A percentile compares a stretch with the other conserved stretches of the same genome.
phyloP scores from a whole-genome alignment of 2,888 invertebrate species.

The Auanema sp. region DNA sequence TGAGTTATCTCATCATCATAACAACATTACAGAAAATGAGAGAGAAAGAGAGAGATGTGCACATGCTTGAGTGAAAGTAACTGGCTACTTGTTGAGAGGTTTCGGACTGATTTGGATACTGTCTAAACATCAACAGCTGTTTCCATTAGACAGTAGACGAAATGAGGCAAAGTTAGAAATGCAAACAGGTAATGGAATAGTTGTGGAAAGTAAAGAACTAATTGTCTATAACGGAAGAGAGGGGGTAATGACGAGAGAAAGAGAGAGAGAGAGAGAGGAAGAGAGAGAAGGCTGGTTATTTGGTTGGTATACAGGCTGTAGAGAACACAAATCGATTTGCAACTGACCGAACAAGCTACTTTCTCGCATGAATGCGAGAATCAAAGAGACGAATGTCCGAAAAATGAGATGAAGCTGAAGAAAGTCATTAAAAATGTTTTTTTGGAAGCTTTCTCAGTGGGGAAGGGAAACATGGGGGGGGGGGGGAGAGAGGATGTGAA shows the following conservation, averaged over 20 bases:
- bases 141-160: slow-evolving; percentile 3
- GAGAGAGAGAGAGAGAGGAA: slow-evolving; percentile 10
- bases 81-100: background rate
- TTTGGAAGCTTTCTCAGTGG: too few relatives aligned
- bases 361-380: too few relatives aligned
- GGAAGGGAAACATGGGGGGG: too few relatives aligned
- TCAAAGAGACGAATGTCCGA: too few relatives aligned
- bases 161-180: background rate
- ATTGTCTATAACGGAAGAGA: slow-evolving; percentile 6
- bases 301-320: too few relatives aligned
- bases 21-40: background rate
- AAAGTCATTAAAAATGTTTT: too few relatives aligned
- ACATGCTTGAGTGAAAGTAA: slow-evolving; percentile 6
- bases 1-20: background rate
- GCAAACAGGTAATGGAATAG: slow-evolving; percentile 2
- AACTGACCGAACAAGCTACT: too few relatives aligned
- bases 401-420: too few relatives aligned
- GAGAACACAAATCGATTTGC: too few relatives aligned
- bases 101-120: background rate
- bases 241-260: slow-evolving; percentile 7
- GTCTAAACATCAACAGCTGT: too few relatives aligned
- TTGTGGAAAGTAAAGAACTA: background rate
- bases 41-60: slow-evolving; percentile 1
- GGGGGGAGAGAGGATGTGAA: too few relatives aligned
- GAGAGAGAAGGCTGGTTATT: slow-evolving; percentile 7